Conservation (phyloP, 2,113 vertebrate species). For the Microcebus tavaratra region DNA sequence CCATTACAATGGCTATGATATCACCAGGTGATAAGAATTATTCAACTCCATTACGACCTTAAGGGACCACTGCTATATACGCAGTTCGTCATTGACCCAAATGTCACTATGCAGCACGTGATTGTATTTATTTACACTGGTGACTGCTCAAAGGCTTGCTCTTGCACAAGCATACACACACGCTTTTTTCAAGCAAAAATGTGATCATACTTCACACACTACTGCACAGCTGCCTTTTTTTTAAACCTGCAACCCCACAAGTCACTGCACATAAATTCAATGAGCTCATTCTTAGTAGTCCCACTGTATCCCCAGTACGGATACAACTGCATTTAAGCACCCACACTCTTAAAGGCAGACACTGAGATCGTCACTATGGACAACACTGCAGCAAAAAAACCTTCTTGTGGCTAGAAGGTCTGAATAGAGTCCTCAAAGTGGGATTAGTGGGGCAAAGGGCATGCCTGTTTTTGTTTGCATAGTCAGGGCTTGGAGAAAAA, state of each 20-base stretch:
- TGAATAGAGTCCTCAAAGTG: neutral
- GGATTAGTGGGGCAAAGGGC: neutral
- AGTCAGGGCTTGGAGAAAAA: neutral
- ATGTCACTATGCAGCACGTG: neutral
- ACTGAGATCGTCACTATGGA: neutral
- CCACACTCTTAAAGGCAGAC: neutral
- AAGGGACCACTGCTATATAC: neutral
- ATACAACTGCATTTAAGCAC: neutral
- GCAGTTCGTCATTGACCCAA: neutral
- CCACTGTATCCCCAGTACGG: neutral
- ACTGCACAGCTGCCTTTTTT: neutral
- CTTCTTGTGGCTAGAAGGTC: neutral
- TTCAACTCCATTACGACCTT: neutral
- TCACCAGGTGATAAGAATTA: neutral
- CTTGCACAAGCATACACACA: neutral
- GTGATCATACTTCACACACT: neutral
- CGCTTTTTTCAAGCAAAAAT: neutral
- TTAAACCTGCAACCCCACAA: neutral
- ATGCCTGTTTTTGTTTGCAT: neutral
- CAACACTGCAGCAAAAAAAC: neutral
- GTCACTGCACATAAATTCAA: neutral
- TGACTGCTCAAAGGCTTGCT: neutral
- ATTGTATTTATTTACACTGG: neutral
- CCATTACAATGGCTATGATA: neutral
- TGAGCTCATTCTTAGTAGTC: neutral